Evolutionary conservation across 2,888 invertebrate genomes (phyloP).

Genomic region (Callinectes sapidus): DNA sequence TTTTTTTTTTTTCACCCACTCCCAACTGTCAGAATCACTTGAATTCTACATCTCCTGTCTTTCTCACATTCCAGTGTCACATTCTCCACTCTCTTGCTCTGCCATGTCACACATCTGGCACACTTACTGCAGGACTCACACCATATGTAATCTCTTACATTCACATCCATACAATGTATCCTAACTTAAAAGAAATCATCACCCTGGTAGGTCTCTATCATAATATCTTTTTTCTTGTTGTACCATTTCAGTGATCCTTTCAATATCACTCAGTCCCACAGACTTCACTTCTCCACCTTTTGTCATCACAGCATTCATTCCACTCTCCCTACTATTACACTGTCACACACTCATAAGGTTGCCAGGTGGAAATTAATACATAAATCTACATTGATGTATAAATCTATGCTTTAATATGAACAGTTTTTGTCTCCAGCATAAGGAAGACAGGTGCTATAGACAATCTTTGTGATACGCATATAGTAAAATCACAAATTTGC

Average conservation of each 20-base stretch:
- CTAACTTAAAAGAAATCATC: background rate
- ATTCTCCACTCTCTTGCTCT: background rate
- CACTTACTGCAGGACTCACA: background rate
- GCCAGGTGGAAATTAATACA: background rate
- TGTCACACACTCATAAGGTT: too few relatives aligned
- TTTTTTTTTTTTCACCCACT: background rate
- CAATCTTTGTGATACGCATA: background rate
- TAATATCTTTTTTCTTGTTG: background rate
- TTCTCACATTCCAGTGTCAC: background rate
- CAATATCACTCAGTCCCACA: background rate
- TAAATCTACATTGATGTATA: background rate
- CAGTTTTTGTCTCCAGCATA: slow-evolving; percentile 2
- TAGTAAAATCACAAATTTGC: background rate
- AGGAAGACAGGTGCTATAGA: slow-evolving; percentile 26
- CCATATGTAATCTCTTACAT: background rate
- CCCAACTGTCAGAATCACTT: too few relatives aligned
- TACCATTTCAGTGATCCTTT: background rate
- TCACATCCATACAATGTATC: background rate
- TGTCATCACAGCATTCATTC: background rate
- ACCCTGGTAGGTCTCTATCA: background rate
- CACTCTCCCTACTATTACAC: background rate
- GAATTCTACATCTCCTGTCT: background rate
- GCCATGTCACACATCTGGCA: background rate
- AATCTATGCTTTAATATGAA: slow-evolving; percentile 36
- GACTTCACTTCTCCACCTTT: background rate